A percentile compares a stretch with the other conserved stretches of the same genome.
Conservation (phyloP, 2,797 vertebrate genomes). For the Micrastur ruficollis region DNA sequence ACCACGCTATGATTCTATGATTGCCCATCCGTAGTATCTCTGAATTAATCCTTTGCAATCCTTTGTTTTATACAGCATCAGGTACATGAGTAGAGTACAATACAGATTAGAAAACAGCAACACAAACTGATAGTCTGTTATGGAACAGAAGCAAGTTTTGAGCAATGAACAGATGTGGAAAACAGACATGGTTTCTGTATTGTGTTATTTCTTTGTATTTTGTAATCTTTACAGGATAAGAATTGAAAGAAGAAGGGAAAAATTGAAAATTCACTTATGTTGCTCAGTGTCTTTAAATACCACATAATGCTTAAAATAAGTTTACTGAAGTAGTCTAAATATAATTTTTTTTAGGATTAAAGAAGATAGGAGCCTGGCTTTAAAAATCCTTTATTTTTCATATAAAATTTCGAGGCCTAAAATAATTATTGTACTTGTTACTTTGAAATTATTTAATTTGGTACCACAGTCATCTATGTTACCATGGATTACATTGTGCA, state of each 20-base stretch:
- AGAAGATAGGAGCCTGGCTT: not conserved
- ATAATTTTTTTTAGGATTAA: not conserved
- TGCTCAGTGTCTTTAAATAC: not conserved
- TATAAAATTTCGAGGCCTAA: not conserved
- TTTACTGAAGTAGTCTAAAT: not conserved
- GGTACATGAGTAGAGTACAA: not conserved
- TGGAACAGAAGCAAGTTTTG: not conserved
- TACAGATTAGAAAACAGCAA: not conserved
- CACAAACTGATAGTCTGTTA: accelerated
- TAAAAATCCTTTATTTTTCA: not conserved
- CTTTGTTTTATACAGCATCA: not conserved
- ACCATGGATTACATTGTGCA: accelerated
- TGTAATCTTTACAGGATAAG: not conserved
- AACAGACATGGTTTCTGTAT: not conserved
- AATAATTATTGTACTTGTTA: not conserved
- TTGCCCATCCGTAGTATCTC: not conserved
- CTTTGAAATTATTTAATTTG: not conserved
- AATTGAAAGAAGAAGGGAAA: not conserved
- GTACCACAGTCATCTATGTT: accelerated
- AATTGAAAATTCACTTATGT: not conserved
- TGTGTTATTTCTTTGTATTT: not conserved
- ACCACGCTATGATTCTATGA: too few relatives aligned
- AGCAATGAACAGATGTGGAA: not conserved
- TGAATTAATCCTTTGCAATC: not conserved
- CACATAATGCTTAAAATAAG: not conserved